These are phyloP conservation scores for Matsumyia berberina DNA, from an alignment of 2,888 invertebrate species.

Conservation along the genomic window DNA sequence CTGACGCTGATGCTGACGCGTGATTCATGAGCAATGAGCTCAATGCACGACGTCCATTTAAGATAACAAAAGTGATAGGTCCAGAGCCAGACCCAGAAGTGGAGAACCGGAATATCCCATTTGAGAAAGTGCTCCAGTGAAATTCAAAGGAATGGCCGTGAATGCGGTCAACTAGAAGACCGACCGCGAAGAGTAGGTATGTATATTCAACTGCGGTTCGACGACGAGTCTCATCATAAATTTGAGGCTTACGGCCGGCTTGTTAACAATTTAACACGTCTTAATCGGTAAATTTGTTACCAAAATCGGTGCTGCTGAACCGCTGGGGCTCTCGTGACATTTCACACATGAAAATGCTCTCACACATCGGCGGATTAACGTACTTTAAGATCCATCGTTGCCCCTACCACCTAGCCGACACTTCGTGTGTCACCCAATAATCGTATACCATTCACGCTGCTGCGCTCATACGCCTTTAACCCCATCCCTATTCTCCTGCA, in stretches of 20 bases:
- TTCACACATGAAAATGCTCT: slow-evolving; percentile 66
- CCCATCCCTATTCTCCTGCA: slow-evolving; percentile 70
- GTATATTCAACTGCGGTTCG: slow-evolving; percentile 51
- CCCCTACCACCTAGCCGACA: slow-evolving; percentile 44
- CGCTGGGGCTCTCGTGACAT: slow-evolving; percentile 55
- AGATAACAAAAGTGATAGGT: slow-evolving; percentile 37
- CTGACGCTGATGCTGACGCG: slow-evolving; percentile 34
- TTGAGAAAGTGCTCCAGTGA: slow-evolving; percentile 20
- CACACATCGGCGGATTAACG: slow-evolving; percentile 75
- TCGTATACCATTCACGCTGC: slow-evolving; percentile 59
- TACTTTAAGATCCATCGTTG: slow-evolving; percentile 69
- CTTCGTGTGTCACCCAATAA: slow-evolving; percentile 68
- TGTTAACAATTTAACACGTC: slow-evolving; percentile 85
- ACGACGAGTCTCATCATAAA: slow-evolving; percentile 79
- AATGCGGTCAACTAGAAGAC: slow-evolving; percentile 1
- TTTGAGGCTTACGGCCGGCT: slow-evolving; percentile 84
- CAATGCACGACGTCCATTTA: slow-evolving; percentile 36
- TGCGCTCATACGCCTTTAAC: slow-evolving; percentile 70
- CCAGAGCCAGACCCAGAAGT: no score
- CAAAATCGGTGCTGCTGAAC: slow-evolving; percentile 67
- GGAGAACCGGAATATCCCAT: slow-evolving; percentile 30
- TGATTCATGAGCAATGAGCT: slow-evolving; percentile 66
- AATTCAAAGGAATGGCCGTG: neutral
- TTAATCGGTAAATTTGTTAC: slow-evolving; percentile 84
- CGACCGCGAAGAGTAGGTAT: slow-evolving; percentile 40